Evolutionary conservation across 2,797 vertebrate species (phyloP).

Genomic region (Centroberyx gerrardi): DNA sequence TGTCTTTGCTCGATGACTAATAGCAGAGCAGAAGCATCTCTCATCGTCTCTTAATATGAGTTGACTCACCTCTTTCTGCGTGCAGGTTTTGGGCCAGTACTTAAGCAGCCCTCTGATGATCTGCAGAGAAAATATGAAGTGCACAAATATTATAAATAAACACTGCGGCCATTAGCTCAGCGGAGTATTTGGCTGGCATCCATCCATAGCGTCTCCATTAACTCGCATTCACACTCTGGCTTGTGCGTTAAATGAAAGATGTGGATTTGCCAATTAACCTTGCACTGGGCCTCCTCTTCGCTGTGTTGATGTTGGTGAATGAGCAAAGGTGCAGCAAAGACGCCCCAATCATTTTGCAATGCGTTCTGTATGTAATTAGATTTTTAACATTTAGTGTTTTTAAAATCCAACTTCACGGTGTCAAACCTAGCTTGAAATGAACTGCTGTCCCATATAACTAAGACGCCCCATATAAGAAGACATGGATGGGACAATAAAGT

Average conservation of each 20-base stretch:
- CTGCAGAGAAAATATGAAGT: conserved; percentile 76
- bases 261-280: not conserved
- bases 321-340: not conserved
- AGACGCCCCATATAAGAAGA: no score
- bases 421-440: no score
- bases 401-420: no score
- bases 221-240: conserved; percentile 21
- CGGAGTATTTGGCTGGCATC: conserved; percentile 25
- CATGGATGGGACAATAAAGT: no score
- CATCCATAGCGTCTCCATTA: conserved; percentile 40
- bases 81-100: conserved; percentile 97
- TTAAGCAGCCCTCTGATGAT: conserved; percentile 95
- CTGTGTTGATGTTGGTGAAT: conserved; percentile 1
- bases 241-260: conserved; percentile 28
- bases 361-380: no score
- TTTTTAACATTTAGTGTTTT: no score
- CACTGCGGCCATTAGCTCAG: conserved; percentile 33
- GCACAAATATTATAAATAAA: conserved; percentile 33
- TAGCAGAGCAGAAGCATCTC: no score
- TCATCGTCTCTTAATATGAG: not conserved
- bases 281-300: conserved; percentile 5
- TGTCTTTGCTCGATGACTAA: no score
- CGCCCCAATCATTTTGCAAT: no score
- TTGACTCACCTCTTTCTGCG: conserved; percentile 92
- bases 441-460: no score